Evolutionary conservation across 2,113 vertebrate genomes (phyloP).

Genomic region (Sturnus vulgaris): DNA sequence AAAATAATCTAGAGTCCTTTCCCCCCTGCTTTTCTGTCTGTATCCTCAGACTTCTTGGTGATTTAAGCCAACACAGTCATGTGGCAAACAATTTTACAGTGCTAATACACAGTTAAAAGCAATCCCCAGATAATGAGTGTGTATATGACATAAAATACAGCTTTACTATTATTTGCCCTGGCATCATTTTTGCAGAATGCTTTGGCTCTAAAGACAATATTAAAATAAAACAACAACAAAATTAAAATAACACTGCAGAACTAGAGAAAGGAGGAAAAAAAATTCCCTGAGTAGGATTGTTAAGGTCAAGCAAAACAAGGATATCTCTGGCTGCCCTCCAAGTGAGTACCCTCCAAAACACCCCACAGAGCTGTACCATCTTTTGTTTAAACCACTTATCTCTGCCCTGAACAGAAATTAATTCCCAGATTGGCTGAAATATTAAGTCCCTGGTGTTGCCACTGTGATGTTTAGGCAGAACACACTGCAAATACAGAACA

Average conservation of each 20-base stretch:
- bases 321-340: background rate
- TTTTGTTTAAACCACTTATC: background rate
- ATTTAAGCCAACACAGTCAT: background rate
- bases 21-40: background rate
- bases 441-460: background rate
- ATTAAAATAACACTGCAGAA: background rate
- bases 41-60: background rate
- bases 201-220: background rate
- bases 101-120: background rate
- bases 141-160: background rate
- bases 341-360: background rate
- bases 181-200: background rate
- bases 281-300: background rate
- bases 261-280: background rate
- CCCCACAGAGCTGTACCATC: background rate
- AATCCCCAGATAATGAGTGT: background rate
- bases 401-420: background rate
- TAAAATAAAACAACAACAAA: background rate
- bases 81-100: background rate
- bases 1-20: background rate
- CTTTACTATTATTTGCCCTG: background rate
- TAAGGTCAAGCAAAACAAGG: background rate
- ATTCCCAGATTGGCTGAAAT: background rate
- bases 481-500: background rate
- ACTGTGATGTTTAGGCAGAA: background rate